phyloP scores from a whole-genome alignment of 2,113 vertebrate species.

The Athene cunicularia region DNA sequence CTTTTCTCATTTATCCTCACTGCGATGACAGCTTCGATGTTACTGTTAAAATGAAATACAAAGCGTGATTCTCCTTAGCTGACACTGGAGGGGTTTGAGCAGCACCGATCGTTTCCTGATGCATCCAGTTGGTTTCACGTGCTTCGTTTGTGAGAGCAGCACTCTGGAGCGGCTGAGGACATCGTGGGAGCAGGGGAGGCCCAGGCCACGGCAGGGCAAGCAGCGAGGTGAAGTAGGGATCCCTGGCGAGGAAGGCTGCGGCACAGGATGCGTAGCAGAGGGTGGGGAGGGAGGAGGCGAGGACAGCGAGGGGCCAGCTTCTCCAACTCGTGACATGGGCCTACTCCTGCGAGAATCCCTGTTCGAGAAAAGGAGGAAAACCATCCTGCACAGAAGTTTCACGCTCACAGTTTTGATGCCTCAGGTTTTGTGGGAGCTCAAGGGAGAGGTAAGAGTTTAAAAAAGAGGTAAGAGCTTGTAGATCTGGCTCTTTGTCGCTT shows the following conservation, averaged over 20 bases:
- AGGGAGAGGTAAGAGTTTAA: neutral
- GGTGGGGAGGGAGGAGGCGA: neutral
- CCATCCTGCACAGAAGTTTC: neutral
- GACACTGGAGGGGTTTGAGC: neutral
- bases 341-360: neutral
- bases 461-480: neutral
- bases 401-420: fast-evolving
- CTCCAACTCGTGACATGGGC: neutral
- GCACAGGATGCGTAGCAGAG: neutral
- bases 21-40: neutral
- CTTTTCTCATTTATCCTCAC: neutral
- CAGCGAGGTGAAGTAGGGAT: neutral
- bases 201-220: fast-evolving
- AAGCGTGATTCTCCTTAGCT: neutral
- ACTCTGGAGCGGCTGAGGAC: fast-evolving
- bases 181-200: neutral
- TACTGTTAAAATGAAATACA: fast-evolving
- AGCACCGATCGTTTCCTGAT: neutral
- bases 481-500: neutral
- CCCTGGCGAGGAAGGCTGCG: neutral
- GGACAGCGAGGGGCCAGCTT: neutral
- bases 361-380: neutral
- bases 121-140: fast-evolving
- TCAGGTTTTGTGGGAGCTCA: neutral
- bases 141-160: neutral